phyloP scores from a whole-genome alignment of 2,888 invertebrate species.

The Melanostoma scalare region DNA sequence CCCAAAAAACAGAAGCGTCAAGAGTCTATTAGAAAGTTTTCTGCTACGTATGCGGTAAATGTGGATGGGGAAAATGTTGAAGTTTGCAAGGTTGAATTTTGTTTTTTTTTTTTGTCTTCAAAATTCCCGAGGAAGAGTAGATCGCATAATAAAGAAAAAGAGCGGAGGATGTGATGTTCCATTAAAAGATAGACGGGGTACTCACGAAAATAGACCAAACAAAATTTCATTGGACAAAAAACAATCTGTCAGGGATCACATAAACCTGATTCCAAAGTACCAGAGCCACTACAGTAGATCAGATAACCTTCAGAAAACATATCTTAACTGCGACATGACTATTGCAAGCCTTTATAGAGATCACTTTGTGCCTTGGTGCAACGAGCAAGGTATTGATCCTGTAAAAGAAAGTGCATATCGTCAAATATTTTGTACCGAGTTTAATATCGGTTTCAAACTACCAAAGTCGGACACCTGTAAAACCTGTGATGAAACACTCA shows the following conservation, averaged over 20 bases:
- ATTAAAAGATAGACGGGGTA: conserved; percentile 15
- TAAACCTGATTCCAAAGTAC: conserved; percentile 29
- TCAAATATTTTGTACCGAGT: conserved; percentile 61
- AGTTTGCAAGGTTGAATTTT: conserved; percentile 29
- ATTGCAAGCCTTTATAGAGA: conserved; percentile 23
- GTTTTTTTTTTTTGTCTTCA: conserved; percentile 31
- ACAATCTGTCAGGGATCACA: conserved; percentile 22
- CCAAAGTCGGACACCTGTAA: conserved; percentile 55
- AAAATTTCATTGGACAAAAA: conserved; percentile 10
- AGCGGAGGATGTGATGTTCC: conserved; percentile 4
- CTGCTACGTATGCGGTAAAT: conserved; percentile 29
- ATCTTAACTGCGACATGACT: conserved; percentile 23
- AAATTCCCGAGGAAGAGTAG: conserved; percentile 23
- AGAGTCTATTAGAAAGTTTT: conserved; percentile 27
- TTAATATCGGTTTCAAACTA: conserved; percentile 52
- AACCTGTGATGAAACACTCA: conserved; percentile 45
- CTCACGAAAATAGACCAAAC: conserved; percentile 15
- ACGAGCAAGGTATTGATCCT: conserved; percentile 25
- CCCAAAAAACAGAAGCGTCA: conserved; percentile 30
- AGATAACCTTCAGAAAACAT: conserved; percentile 28
- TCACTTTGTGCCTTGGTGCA: conserved; percentile 27
- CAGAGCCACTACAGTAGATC: conserved; percentile 19
- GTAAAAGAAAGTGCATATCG: conserved; percentile 44
- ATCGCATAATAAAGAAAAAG: conserved; percentile 18
- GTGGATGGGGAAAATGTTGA: conserved; percentile 1